A percentile compares a stretch with the other conserved stretches of the same genome.
Evolutionary conservation across 2,888 invertebrate genomes (phyloP).

Genomic region (Chrysolina haemoptera): DNA sequence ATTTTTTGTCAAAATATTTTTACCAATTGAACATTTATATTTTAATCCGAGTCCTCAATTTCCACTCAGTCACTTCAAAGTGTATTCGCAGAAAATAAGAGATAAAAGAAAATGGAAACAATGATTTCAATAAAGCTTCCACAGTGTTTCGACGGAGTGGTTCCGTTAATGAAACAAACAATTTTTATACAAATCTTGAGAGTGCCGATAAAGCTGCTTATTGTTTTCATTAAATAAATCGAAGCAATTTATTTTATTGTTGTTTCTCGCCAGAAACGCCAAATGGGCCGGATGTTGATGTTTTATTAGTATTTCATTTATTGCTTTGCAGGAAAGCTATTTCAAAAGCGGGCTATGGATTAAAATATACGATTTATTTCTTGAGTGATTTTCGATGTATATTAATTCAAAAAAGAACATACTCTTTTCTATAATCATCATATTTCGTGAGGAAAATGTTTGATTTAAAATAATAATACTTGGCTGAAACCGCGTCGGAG

Average conservation of each 20-base stretch:
- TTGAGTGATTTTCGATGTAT: too few relatives aligned
- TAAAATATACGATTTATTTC: neutral
- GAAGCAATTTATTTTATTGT: slow-evolving; percentile 4
- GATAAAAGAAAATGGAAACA: neutral
- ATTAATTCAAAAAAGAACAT: too few relatives aligned
- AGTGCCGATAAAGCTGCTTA: slow-evolving; percentile 10
- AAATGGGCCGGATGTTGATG: slow-evolving; percentile 7
- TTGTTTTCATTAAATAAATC: slow-evolving; percentile 7
- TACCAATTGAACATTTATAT: neutral
- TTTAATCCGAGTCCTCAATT: neutral
- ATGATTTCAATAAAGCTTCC: neutral
- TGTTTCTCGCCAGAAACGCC: neutral
- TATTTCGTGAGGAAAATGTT: too few relatives aligned
- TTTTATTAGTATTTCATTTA: too few relatives aligned
- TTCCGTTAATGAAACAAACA: neutral
- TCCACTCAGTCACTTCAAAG: neutral
- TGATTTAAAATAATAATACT: too few relatives aligned
- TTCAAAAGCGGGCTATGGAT: neutral
- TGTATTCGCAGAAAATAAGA: neutral
- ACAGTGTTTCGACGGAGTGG: neutral
- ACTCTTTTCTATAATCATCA: too few relatives aligned
- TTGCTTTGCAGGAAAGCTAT: neutral
- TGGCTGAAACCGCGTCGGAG: too few relatives aligned
- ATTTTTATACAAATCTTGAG: neutral
- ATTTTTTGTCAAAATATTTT: neutral